phyloP scores from a whole-genome alignment of 2,113 vertebrate genomes.

The Calypte anna region DNA sequence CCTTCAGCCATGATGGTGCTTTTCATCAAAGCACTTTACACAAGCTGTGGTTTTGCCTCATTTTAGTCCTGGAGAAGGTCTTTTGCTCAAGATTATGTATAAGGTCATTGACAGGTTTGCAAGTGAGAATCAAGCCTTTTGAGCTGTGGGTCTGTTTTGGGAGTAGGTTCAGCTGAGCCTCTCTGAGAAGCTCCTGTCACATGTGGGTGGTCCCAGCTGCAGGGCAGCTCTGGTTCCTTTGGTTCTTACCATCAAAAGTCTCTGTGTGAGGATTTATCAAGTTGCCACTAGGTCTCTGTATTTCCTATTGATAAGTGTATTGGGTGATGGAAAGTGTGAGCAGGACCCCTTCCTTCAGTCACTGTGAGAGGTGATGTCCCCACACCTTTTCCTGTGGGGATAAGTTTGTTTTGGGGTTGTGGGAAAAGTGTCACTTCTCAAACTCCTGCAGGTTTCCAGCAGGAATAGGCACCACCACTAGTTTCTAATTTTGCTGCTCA shows the following conservation, averaged over 20 bases:
- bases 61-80: neutral
- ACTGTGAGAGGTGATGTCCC: neutral
- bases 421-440: neutral
- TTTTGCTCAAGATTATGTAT: neutral
- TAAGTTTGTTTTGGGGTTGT: rapidly evolving
- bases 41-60: neutral
- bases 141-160: neutral
- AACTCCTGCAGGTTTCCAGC: neutral
- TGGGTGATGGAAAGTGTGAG: neutral
- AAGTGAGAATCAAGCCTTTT: neutral
- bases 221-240: neutral
- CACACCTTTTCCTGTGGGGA: neutral
- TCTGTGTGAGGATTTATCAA: neutral
- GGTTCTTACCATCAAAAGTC: neutral
- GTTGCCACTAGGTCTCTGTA: neutral
- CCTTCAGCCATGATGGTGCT: neutral
- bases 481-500: neutral
- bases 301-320: neutral
- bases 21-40: neutral
- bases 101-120: neutral
- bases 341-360: neutral
- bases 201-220: neutral
- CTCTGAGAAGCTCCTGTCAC: neutral
- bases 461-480: neutral
- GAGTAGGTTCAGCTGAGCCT: neutral